A percentile compares a stretch with the other conserved stretches of the same genome.
phyloP scores from a whole-genome alignment of 1,140 invertebrate species.

The Sminthurides bifidus region DNA sequence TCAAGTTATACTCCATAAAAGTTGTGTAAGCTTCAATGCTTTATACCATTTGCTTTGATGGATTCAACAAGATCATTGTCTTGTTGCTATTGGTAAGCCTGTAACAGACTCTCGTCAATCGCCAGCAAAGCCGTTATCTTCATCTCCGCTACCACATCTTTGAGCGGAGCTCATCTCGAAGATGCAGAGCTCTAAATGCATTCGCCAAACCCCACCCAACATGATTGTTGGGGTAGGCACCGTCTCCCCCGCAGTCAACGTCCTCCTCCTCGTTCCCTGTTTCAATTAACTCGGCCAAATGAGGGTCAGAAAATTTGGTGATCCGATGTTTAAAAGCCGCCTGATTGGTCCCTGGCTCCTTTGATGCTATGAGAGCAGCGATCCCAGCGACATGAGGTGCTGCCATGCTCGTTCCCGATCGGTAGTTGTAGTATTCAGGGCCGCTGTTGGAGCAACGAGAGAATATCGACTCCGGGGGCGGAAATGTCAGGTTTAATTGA shows the following conservation, averaged over 20 bases:
- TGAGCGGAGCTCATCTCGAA: no score
- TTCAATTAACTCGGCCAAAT: no score
- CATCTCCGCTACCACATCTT: no score
- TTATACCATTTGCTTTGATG: no score
- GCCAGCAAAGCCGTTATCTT: no score
- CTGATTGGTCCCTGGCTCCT: not conserved
- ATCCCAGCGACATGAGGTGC: slow-evolving; percentile 2
- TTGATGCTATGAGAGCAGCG: not conserved
- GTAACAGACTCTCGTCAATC: no score
- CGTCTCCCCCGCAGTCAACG: not conserved
- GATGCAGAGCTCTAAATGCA: no score
- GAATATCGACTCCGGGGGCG: not conserved
- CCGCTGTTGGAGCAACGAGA: not conserved
- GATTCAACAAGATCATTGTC: no score
- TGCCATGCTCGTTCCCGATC: slow-evolving; percentile 1
- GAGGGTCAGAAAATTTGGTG: no score
- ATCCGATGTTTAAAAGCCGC: not conserved
- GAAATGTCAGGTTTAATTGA: slow-evolving; percentile 2
- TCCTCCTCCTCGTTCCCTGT: not conserved
- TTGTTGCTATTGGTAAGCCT: no score
- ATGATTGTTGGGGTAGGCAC: not conserved
- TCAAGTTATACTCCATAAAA: no score
- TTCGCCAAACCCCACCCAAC: not conserved
- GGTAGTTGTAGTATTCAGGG: not conserved
- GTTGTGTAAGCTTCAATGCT: no score